Base-by-base conservation (phyloP, 2,888 invertebrate genomes). In the Chrysomela aeneicollis region DNA sequence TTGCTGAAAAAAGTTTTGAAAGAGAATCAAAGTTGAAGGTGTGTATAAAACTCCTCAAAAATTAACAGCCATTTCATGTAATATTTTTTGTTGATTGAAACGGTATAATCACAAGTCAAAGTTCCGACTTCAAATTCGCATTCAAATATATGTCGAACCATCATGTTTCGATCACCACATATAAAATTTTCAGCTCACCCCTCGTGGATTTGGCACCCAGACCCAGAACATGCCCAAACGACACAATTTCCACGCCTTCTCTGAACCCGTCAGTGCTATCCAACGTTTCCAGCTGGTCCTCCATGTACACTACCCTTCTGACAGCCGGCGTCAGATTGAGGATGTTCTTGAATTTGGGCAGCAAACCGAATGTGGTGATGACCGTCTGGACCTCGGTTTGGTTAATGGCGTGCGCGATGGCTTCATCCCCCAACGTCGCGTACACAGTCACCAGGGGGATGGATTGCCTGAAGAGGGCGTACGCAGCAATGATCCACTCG, bases 401-500 rank as follows among this genome's bases (percentile, higher is more conserved):
- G 81, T 94, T 95, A 78, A 98, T 92, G 74, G 96, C 97, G 83
- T 97, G 96, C 4, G 92, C 90, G 68, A 98, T 92, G 1, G 96
- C 98, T 2, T 97, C 97, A 79, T 96, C 95, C 30, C 97, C 97
- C 10, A 98, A 86, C 0, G 97, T 98, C 0, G 98, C 93, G 82
- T 98, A 98, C 73, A 98, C 91, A 0, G 98, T 98, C 1, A 97
- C 97, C 78, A 98, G 93, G 22, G 94, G 91, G 78, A 94, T 90
- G 80, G 92, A 94, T 83, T 93, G 93, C 81, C 94, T 94, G 85
- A 98, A 95, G 83, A 95, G 93, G 57, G 95, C 96, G 78, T 97
- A 94, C 3, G 96, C 95, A 0, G 95, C 92, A 55, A 97, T 85
- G 90, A 97, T 92, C 98, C 98, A 98, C 84, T 98, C 98, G 52